Base-by-base conservation (phyloP, 2,888 invertebrate genomes). In the Lithosia quadra region DNA sequence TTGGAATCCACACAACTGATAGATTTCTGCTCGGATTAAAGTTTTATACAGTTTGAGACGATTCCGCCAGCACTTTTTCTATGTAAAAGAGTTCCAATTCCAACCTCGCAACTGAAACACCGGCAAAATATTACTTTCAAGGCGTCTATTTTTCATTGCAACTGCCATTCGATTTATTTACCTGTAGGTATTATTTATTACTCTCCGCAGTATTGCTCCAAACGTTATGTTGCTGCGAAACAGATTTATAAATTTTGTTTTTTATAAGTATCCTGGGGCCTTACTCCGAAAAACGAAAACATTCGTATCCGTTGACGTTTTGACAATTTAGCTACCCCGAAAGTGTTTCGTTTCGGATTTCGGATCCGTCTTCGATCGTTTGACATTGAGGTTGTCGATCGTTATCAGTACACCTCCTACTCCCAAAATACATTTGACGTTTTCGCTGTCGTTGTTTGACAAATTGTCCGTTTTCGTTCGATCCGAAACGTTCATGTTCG, bases 41-140 rank as follows among this genome's bases (percentile, higher is more conserved):
- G 43, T 67, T 62, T 55, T 58, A 55, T 36, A 73, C 33, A 65
- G 28, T 34, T 67, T 24, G 59, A 53, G 63, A 34, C 65, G 49
- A 34, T 76, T 80, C 74, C 68, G 74, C 75, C 70, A 63, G 55
- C 68, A 74, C 68, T 78, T 75, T 76, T 77, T 77, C 74, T 64
- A 70, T 67, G 77, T 77, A 69, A 83, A 77, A 71, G 77, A 81
- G 82, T 84, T 81, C 79, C 81, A 81, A 83, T 82, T 83, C 74
- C 67, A 60, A 79, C 73, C 75, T 80, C 76, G 69, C 71, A 67
- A 73, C 79, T 76, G 78, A 82, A 85, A 84, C 79, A 80, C 78
- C 67, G 79, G 71, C 81, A 80, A 86, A 86, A 85, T 85, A 85
- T 86, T 84, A 86, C 80, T 84, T 84, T 78, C 69, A 70, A 79